phyloP scores from a whole-genome alignment of 2,797 vertebrate genomes.

The Alca torda region DNA sequence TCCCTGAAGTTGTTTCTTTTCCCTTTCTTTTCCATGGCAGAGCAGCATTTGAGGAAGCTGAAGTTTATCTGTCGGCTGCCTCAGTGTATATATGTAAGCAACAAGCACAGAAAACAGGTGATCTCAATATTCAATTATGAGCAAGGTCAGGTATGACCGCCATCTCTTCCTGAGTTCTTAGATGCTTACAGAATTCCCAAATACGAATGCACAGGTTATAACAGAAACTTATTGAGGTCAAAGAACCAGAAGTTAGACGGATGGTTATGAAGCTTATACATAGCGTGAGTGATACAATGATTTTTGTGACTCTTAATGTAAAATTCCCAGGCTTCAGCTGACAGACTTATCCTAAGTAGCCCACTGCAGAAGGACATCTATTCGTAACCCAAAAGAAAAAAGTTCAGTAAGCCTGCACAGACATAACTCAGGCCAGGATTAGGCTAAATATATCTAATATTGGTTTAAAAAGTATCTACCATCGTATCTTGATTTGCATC shows the following conservation, averaged over 20 bases:
- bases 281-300: neutral
- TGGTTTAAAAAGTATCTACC: neutral
- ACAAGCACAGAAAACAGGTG: neutral
- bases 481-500: neutral
- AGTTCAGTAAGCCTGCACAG: neutral
- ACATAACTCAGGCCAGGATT: neutral
- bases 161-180: neutral
- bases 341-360: neutral
- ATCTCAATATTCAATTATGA: neutral
- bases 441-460: neutral
- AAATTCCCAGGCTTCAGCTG: neutral
- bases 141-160: neutral
- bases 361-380: neutral
- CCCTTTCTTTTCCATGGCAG: neutral
- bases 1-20: neutral
- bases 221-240: neutral
- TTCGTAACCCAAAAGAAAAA: neutral
- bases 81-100: neutral
- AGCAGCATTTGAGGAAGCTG: neutral
- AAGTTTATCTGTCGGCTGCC: neutral
- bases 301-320: neutral
- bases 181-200: neutral
- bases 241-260: neutral
- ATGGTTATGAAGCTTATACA: neutral
- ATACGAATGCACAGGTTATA: neutral